Evolutionary conservation across 2,888 invertebrate species (phyloP).

Genomic region (Brachypterus glaber): DNA sequence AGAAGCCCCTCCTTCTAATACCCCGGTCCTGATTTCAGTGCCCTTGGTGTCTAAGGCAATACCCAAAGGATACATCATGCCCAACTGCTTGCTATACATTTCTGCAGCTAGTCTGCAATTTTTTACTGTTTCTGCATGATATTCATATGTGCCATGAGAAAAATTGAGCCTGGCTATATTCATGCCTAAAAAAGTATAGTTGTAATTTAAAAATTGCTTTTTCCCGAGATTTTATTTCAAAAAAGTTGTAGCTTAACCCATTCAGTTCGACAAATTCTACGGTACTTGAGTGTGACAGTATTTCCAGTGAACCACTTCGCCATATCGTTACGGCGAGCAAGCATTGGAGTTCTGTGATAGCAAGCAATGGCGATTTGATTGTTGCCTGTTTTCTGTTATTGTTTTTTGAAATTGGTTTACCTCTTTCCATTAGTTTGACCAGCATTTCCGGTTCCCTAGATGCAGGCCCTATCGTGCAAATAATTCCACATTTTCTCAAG

Average conservation of each 20-base stretch:
- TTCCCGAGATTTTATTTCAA: too few relatives aligned
- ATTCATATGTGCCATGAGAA: constrained; percentile 92
- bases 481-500: not conserved
- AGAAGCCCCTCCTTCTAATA: constrained; percentile 76
- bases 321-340: too few relatives aligned
- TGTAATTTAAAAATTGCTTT: too few relatives aligned
- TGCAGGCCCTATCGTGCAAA: constrained; percentile 53
- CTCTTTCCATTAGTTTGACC: constrained; percentile 84
- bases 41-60: constrained; percentile 97
- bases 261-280: too few relatives aligned
- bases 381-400: too few relatives aligned
- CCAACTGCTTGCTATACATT: constrained; percentile 64
- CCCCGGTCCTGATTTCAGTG: constrained; percentile 93
- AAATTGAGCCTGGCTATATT: constrained; percentile 93
- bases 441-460: constrained; percentile 72
- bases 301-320: too few relatives aligned
- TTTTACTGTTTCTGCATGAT: constrained; percentile 80
- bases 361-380: too few relatives aligned
- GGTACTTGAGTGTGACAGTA: too few relatives aligned
- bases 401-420: too few relatives aligned
- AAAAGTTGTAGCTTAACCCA: too few relatives aligned
- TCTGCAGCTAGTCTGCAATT: constrained; percentile 79
- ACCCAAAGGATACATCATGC: constrained; percentile 70
- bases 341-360: too few relatives aligned
- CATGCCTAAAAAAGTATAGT: constrained; percentile 74